These are phyloP conservation scores for Nomada hirtipes DNA, from an alignment of 2,888 invertebrate genomes.

Conservation along the genomic window DNA sequence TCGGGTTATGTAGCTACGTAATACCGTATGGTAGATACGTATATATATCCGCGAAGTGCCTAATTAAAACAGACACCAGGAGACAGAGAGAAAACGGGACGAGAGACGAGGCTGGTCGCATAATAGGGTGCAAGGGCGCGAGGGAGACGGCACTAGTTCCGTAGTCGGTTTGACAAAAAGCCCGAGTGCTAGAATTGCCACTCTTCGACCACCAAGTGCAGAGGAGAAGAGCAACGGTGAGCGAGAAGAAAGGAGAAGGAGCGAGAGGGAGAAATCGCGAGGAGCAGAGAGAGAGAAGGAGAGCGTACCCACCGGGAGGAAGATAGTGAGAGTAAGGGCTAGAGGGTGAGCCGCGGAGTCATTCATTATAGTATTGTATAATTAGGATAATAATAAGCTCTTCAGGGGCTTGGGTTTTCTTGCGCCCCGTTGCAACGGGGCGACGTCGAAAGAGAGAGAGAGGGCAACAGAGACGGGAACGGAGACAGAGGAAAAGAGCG, in stretches of 20 bases:
- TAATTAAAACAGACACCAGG: slow-evolving; percentile 85
- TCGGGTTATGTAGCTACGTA: slow-evolving; percentile 65
- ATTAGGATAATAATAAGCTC: slow-evolving; percentile 84
- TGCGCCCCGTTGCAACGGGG: slow-evolving; percentile 75
- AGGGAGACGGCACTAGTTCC: slow-evolving; percentile 79
- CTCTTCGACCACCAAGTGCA: slow-evolving; percentile 82
- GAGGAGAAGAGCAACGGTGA: slow-evolving; percentile 76
- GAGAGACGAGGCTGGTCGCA: slow-evolving; percentile 71
- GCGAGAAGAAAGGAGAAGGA: slow-evolving; percentile 64
- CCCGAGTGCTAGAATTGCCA: slow-evolving; percentile 84
- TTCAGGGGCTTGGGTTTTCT: slow-evolving; percentile 80
- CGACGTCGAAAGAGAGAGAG: slow-evolving; percentile 66
- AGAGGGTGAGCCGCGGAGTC: slow-evolving; percentile 73
- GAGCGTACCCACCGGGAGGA: slow-evolving; percentile 51
- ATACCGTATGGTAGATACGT: slow-evolving; percentile 61
- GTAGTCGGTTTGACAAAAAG: slow-evolving; percentile 80
- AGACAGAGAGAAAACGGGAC: slow-evolving; percentile 79
- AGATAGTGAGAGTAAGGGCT: slow-evolving; percentile 62
- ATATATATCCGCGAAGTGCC: slow-evolving; percentile 83
- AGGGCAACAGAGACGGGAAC: slow-evolving; percentile 32
- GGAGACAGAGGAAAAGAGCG: slow-evolving; percentile 57
- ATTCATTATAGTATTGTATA: slow-evolving; percentile 84
- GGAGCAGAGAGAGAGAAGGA: slow-evolving; percentile 31
- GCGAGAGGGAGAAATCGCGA: slow-evolving; percentile 66
- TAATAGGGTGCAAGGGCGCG: slow-evolving; percentile 79